A percentile compares a stretch with the other conserved stretches of the same genome.
Evolutionary conservation across 2,888 invertebrate genomes (phyloP).

Genomic region (Luperina nickerlii): DNA sequence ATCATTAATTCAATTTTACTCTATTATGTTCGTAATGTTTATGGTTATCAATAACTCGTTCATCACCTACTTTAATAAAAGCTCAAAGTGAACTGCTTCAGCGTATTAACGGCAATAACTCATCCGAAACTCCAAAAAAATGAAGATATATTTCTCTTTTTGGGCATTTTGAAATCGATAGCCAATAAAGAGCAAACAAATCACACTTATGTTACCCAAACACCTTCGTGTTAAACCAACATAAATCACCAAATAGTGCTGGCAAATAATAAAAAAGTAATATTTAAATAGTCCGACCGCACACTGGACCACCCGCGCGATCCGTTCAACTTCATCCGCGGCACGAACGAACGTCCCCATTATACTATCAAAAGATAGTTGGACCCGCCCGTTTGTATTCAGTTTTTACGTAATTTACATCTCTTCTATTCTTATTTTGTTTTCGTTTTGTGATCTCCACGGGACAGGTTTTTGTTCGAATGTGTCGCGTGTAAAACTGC

Average conservation of each 20-base stretch:
- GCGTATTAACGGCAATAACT: slow-evolving; percentile 48
- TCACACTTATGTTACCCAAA: slow-evolving; percentile 84
- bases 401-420: slow-evolving; percentile 83
- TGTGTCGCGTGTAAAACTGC: slow-evolving; percentile 73
- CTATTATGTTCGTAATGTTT: neutral
- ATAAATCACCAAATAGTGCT: slow-evolving; percentile 85
- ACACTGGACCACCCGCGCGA: slow-evolving; percentile 86
- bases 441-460: slow-evolving; percentile 69
- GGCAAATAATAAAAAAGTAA: slow-evolving; percentile 87
- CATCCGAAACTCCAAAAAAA: slow-evolving; percentile 58
- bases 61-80: slow-evolving; percentile 16
- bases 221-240: slow-evolving; percentile 87
- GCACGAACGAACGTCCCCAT: slow-evolving; percentile 87
- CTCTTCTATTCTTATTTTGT: slow-evolving; percentile 77
- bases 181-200: slow-evolving; percentile 85
- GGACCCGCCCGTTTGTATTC: slow-evolving; percentile 69
- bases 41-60: slow-evolving; percentile 23
- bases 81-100: slow-evolving; percentile 22
- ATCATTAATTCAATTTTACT: neutral
- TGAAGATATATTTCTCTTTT: slow-evolving; percentile 68
- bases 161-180: slow-evolving; percentile 78
- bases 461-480: slow-evolving; percentile 70
- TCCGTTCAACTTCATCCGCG: slow-evolving; percentile 76
- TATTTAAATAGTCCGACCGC: slow-evolving; percentile 86
- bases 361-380: slow-evolving; percentile 86